These are phyloP conservation scores for Morone saxatilis DNA, from an alignment of 2,113 vertebrate species.

Conservation along the genomic window DNA sequence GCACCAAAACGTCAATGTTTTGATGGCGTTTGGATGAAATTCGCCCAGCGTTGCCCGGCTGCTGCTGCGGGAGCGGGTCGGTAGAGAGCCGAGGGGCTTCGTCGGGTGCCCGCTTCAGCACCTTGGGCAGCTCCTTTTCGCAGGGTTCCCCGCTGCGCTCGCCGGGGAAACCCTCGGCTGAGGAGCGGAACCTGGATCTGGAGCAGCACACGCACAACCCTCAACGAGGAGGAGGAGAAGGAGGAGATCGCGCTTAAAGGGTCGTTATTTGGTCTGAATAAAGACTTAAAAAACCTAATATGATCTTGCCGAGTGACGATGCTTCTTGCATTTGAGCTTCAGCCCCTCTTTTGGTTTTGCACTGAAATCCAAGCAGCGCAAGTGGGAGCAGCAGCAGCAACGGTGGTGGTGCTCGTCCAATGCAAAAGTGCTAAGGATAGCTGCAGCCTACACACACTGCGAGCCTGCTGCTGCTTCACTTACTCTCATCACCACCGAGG, in stretches of 20 bases:
- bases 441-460: conserved; percentile 79
- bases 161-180: conserved; percentile 78
- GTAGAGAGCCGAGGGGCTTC: conserved; percentile 35
- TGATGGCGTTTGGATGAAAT: conserved; percentile 68
- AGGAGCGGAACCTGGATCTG: conserved; percentile 54
- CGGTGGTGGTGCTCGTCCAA: conserved; percentile 62
- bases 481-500: conserved; percentile 70
- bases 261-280: conserved; percentile 30
- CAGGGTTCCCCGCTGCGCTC: conserved; percentile 78
- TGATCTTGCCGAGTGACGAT: conserved; percentile 69
- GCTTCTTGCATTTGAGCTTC: conserved; percentile 64
- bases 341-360: conserved; percentile 60
- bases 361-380: conserved; percentile 60
- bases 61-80: conserved; percentile 34
- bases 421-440: conserved; percentile 73
- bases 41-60: conserved; percentile 12
- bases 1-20: conserved; percentile 59
- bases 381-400: conserved; percentile 52
- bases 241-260: conserved; percentile 16
- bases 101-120: conserved; percentile 65
- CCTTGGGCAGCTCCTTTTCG: conserved; percentile 77
- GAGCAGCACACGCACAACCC: conserved; percentile 7
- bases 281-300: conserved; percentile 29
- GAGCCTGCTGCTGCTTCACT: conserved; percentile 68
- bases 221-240: neutral